Percentiles rank a stretch among this genome's conserved stretches.
These are phyloP conservation scores for Conger conger DNA, from an alignment of 2,113 vertebrate genomes.

Conservation along the genomic window DNA sequence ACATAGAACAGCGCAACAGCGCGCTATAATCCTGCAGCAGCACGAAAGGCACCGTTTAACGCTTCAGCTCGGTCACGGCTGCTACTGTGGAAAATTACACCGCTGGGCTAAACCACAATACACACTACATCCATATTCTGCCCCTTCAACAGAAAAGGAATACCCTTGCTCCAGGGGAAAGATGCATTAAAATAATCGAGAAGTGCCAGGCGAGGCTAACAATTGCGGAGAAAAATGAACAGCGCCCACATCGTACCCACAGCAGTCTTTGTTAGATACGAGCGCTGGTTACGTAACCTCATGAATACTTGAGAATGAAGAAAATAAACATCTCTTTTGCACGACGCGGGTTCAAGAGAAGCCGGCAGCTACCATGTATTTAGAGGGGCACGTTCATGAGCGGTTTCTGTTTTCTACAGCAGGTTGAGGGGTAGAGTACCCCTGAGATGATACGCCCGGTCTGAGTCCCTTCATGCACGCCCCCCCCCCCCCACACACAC, in stretches of 20 bases:
- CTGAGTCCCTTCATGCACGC: no score
- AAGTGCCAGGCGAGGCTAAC: background rate
- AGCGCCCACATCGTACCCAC: background rate
- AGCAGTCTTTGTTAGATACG: background rate
- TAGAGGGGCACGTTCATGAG: conserved; percentile 55
- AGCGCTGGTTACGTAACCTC: conserved; percentile 7
- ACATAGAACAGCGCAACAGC: background rate
- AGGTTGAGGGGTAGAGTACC: conserved; percentile 53
- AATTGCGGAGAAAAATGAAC: background rate
- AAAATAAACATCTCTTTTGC: conserved; percentile 15
- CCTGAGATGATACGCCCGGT: conserved; percentile 51
- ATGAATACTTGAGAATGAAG: background rate
- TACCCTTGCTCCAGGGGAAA: background rate
- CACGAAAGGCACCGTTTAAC: background rate
- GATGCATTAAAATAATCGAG: background rate
- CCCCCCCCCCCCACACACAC: conserved; percentile 46
- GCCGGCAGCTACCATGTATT: conserved; percentile 51
- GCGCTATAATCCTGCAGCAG: background rate
- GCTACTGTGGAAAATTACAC: background rate
- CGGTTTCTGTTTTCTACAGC: conserved; percentile 52
- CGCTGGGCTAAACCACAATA: background rate
- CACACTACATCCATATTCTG: background rate
- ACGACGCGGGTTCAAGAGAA: conserved; percentile 12
- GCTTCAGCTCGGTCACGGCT: background rate
- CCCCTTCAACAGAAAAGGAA: background rate